Percentiles rank a stretch among this genome's conserved stretches.
These are phyloP conservation scores for Chamaetylas fuelleborni DNA, from an alignment of 2,113 vertebrate species.

Conservation along the genomic window DNA sequence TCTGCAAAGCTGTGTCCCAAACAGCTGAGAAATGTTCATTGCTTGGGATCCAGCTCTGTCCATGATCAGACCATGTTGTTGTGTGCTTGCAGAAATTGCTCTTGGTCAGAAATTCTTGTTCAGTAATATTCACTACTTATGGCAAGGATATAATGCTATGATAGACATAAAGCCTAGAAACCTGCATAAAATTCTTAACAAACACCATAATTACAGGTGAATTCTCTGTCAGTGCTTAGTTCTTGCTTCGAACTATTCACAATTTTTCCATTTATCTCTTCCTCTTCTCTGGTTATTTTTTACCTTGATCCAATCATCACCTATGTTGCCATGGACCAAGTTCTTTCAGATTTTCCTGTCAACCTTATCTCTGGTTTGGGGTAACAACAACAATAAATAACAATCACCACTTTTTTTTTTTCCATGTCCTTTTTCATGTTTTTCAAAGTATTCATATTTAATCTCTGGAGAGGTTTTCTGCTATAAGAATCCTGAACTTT, in stretches of 20 bases:
- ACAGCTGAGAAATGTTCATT: not conserved
- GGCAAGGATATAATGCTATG: not conserved
- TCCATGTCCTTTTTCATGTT: not conserved
- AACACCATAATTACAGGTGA: not conserved
- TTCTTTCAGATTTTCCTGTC: not conserved
- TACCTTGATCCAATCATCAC: not conserved
- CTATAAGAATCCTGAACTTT: not conserved
- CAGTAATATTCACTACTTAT: not conserved
- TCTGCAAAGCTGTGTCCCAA: not conserved
- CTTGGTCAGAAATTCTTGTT: not conserved
- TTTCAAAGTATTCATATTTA: not conserved
- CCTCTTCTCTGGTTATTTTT: not conserved
- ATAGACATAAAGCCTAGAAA: not conserved
- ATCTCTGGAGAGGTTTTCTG: not conserved
- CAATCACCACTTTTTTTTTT: not conserved
- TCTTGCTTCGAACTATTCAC: not conserved
- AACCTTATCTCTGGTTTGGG: not conserved
- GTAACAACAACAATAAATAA: not conserved
- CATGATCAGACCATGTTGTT: not conserved
- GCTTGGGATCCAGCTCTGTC: not conserved
- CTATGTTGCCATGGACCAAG: not conserved
- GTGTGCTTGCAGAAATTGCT: not conserved
- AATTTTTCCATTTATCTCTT: not conserved
- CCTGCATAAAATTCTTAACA: not conserved
- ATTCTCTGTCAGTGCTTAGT: not conserved